A percentile compares a stretch with the other conserved stretches of the same genome.
Evolutionary conservation across 2,113 vertebrate species (phyloP).

Genomic region (Carassius auratus): DNA sequence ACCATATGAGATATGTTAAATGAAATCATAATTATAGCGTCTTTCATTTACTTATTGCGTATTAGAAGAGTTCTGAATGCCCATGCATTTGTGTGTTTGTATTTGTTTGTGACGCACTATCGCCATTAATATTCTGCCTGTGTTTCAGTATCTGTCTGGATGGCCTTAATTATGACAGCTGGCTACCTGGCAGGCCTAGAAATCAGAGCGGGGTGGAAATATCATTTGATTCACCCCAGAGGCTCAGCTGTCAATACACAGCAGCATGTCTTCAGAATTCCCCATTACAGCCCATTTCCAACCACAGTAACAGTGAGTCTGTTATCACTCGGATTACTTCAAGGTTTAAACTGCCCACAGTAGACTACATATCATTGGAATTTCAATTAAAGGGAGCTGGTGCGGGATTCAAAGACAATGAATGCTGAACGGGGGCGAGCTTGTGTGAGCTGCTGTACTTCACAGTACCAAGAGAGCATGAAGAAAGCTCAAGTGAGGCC

Average conservation of each 20-base stretch:
- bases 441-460: not conserved
- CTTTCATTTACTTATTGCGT: constrained; percentile 31
- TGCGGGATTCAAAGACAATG: not conserved
- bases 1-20: constrained; percentile 69
- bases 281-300: constrained; percentile 60
- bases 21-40: constrained; percentile 50
- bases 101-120: not conserved
- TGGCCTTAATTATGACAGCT: constrained; percentile 55
- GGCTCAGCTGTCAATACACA: constrained; percentile 58
- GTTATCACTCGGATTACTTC: constrained; percentile 53
- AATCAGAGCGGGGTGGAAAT: constrained; percentile 53
- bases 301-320: constrained; percentile 48
- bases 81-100: constrained; percentile 5
- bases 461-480: not conserved
- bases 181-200: constrained; percentile 44
- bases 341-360: constrained; percentile 39
- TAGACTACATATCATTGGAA: constrained; percentile 14
- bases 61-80: not conserved
- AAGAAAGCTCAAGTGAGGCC: not conserved
- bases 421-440: not conserved
- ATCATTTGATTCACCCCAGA: constrained; percentile 60
- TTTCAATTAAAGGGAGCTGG: constrained; percentile 38
- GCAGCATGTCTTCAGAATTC: constrained; percentile 60
- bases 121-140: not conserved
- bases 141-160: constrained; percentile 30